These are phyloP conservation scores for Halichondria panicea DNA, from an alignment of 37 sponge, comb jelly and placozoan genomes.

Conservation along the genomic window DNA sequence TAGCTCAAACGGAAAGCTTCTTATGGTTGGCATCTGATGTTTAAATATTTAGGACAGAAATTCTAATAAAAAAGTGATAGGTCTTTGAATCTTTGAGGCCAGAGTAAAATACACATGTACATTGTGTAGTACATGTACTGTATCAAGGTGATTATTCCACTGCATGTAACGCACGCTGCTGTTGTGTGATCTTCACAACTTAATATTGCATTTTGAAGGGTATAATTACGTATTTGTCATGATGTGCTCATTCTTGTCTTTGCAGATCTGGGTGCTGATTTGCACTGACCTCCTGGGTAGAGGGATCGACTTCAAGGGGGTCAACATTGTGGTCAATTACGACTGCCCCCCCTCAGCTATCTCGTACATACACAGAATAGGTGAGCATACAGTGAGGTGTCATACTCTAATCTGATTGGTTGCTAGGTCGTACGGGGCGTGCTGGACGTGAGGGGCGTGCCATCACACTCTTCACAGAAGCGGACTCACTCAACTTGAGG, in stretches of 20 bases:
- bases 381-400: constrained; percentile 41
- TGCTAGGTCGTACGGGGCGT: constrained; percentile 88
- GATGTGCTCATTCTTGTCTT: neutral
- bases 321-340: constrained; percentile 94
- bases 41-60: too few species aligned
- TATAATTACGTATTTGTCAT: constrained; percentile 11
- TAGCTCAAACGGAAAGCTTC: too few species aligned
- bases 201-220: neutral
- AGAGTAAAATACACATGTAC: too few species aligned
- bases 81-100: too few species aligned
- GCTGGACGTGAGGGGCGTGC: constrained; percentile 92
- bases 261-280: constrained; percentile 85
- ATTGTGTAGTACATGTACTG: too few species aligned
- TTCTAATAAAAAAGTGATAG: too few species aligned
- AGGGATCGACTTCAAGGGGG: constrained; percentile 98
- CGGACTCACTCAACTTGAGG: constrained; percentile 71
- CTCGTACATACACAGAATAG: constrained; percentile 96
- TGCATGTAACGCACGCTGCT: neutral
- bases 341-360: constrained; percentile 92
- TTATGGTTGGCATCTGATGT: too few species aligned
- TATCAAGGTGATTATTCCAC: too few species aligned
- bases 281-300: constrained; percentile 92
- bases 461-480: constrained; percentile 95
- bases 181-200: neutral
- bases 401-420: too few species aligned